phyloP scores from a whole-genome alignment of 2,888 invertebrate species.

The Agrochola circellaris region DNA sequence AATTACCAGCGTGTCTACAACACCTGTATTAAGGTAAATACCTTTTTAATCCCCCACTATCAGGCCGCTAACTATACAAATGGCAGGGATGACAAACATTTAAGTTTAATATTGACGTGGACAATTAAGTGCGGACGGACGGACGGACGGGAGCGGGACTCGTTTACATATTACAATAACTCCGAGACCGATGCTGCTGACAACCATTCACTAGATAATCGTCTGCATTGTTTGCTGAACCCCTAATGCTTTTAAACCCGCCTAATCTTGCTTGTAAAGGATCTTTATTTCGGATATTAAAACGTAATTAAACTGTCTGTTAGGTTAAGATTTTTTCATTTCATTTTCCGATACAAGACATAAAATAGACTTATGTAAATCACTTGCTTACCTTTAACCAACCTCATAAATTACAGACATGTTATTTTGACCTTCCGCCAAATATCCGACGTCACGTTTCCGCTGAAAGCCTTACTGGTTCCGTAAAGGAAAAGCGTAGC shows the following conservation, averaged over 20 bases:
- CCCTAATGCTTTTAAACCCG: constrained; percentile 85
- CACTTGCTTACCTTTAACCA: constrained; percentile 46
- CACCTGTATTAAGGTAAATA: constrained; percentile 21
- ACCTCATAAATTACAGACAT: constrained; percentile 51
- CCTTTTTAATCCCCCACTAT: constrained; percentile 40
- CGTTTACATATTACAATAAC: constrained; percentile 85
- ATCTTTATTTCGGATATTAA: constrained; percentile 82
- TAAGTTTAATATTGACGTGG: constrained; percentile 76
- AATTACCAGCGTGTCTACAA: constrained; percentile 4
- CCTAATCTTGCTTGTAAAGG: constrained; percentile 81
- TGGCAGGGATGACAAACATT: constrained; percentile 61
- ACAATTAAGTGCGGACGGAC: constrained; percentile 77
- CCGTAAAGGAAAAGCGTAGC: constrained; percentile 48
- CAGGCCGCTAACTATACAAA: constrained; percentile 44
- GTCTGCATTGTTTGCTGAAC: constrained; percentile 82
- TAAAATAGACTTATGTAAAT: constrained; percentile 31
- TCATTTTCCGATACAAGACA: constrained; percentile 1
- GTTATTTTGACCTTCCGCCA: constrained; percentile 44
- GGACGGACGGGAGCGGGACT: constrained; percentile 67
- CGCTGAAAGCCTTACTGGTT: constrained; percentile 46
- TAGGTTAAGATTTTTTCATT: constrained; percentile 42
- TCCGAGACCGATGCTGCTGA: constrained; percentile 79
- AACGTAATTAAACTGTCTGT: constrained; percentile 63
- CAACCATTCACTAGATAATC: constrained; percentile 86
- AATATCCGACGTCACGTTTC: constrained; percentile 57